These are phyloP conservation scores for Bufo bufo DNA, from an alignment of 2,113 vertebrate species.

Conservation along the genomic window DNA sequence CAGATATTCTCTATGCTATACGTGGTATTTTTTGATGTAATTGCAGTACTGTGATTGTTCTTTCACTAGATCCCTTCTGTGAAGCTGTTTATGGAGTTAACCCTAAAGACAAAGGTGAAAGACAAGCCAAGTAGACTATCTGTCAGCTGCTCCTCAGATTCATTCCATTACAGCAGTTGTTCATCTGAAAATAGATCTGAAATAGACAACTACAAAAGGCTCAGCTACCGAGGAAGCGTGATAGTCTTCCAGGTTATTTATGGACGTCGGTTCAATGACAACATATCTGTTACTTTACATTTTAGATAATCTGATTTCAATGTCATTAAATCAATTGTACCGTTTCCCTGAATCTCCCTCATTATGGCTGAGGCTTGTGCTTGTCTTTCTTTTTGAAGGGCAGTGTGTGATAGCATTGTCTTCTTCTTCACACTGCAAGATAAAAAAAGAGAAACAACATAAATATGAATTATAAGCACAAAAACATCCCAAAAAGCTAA, in stretches of 20 bases:
- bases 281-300: not conserved
- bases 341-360: slow-evolving; percentile 85
- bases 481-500: not conserved
- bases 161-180: slow-evolving; percentile 84
- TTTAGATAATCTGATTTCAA: slow-evolving; percentile 46
- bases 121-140: slow-evolving; percentile 77
- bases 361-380: slow-evolving; percentile 90
- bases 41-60: not conserved
- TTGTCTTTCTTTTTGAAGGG: slow-evolving; percentile 86
- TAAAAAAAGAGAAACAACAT: slow-evolving; percentile 68
- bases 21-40: no score
- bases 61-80: not conserved
- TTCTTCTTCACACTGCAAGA: slow-evolving; percentile 63
- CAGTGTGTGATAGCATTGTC: slow-evolving; percentile 81
- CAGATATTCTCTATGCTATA: no score
- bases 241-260: slow-evolving; percentile 79
- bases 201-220: slow-evolving; percentile 86
- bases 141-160: slow-evolving; percentile 86
- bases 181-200: slow-evolving; percentile 88
- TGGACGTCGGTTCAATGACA: slow-evolving; percentile 63
- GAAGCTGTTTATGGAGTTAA: slow-evolving; percentile 62
- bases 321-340: slow-evolving; percentile 71
- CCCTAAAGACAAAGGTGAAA: slow-evolving; percentile 75
- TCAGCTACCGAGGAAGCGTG: slow-evolving; percentile 79
- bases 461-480: not conserved